A percentile compares a stretch with the other conserved stretches of the same genome.
Conservation (phyloP, 2,113 vertebrate genomes). For the Trogon surrucura region DNA sequence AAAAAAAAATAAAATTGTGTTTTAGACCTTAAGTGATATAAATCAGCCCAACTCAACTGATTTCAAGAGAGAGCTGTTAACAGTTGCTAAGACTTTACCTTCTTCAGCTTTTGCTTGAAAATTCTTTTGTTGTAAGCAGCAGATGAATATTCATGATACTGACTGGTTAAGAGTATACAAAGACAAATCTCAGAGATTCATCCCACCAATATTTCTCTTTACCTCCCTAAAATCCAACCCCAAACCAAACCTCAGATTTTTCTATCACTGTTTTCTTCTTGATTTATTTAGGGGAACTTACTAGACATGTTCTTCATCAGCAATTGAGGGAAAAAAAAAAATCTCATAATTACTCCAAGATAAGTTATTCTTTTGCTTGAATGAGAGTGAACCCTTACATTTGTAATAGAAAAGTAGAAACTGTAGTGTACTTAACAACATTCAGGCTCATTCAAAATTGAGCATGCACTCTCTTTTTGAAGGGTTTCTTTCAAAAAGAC, state of each 20-base stretch:
- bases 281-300: neutral
- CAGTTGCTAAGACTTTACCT: neutral
- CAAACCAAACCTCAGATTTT: neutral
- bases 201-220: neutral
- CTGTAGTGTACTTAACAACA: neutral
- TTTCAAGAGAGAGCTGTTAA: neutral
- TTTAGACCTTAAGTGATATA: neutral
- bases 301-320: neutral
- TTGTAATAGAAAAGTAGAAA: neutral
- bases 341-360: neutral
- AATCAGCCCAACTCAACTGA: neutral
- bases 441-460: neutral
- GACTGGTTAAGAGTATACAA: neutral
- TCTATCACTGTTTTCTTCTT: neutral
- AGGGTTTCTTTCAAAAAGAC: neutral
- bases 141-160: slow-evolving; percentile 3
- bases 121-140: neutral
- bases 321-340: neutral
- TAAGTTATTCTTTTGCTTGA: neutral
- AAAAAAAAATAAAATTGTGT: neutral
- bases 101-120: neutral
- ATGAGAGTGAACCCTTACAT: neutral
- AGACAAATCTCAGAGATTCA: neutral
- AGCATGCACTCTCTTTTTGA: neutral
- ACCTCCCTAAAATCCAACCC: neutral